Evolutionary conservation across 2,888 invertebrate genomes (phyloP).

Genomic region (Harpalus rufipes): DNA sequence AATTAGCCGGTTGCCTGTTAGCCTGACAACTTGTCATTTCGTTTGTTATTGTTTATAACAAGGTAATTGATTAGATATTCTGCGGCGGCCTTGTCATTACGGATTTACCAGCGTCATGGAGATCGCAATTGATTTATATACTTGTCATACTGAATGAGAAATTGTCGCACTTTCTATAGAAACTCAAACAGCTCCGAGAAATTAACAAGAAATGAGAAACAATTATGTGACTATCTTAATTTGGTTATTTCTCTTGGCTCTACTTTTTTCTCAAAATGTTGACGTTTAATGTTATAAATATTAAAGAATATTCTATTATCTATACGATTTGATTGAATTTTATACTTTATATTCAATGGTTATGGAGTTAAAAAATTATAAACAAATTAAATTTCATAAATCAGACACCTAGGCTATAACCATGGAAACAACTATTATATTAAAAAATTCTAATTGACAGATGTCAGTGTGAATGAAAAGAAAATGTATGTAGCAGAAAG

Average conservation of each 20-base stretch:
- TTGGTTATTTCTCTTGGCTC: not conserved
- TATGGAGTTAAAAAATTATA: too few relatives aligned
- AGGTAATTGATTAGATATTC: not conserved
- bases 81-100: not conserved
- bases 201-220: not conserved
- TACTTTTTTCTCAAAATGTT: too few relatives aligned
- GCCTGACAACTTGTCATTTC: not conserved
- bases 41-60: slow-evolving; percentile 3
- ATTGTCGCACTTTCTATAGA: not conserved
- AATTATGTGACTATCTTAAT: not conserved
- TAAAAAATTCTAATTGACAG: too few relatives aligned
- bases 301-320: too few relatives aligned
- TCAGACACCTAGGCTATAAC: too few relatives aligned
- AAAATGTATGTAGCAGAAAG: too few relatives aligned
- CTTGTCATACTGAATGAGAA: not conserved
- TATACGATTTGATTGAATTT: too few relatives aligned
- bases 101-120: not conserved
- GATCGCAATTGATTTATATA: not conserved
- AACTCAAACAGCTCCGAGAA: not conserved
- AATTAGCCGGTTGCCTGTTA: not conserved
- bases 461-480: too few relatives aligned
- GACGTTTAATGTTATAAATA: too few relatives aligned
- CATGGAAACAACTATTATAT: too few relatives aligned
- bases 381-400: too few relatives aligned
- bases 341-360: too few relatives aligned